Percentiles rank a stretch among this genome's conserved stretches.
Evolutionary conservation across 2,113 vertebrate species (phyloP).

Genomic region (Poeciliopsis occidentalis): DNA sequence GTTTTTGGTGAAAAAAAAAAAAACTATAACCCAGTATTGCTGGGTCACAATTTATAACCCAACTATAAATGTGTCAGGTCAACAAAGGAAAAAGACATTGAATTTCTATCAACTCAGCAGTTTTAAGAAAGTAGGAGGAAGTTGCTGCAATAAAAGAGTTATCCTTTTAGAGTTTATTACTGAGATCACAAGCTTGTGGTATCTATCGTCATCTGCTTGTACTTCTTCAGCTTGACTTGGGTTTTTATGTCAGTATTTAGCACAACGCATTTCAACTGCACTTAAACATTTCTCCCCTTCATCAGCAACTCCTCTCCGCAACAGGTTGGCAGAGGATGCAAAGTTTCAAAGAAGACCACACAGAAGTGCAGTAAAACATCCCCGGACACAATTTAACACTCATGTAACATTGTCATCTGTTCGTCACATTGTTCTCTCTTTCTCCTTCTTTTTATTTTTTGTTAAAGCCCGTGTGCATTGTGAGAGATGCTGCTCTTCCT

Average conservation of each 20-base stretch:
- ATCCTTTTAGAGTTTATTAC: background rate
- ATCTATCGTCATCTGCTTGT: background rate
- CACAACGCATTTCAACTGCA: constrained; percentile 22
- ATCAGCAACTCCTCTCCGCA: constrained; percentile 41
- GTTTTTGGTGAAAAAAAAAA: background rate
- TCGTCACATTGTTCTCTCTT: constrained; percentile 2
- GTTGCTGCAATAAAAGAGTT: background rate
- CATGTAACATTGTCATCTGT: constrained; percentile 18
- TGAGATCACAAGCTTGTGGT: background rate
- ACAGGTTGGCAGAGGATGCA: constrained; percentile 64
- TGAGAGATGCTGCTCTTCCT: constrained; percentile 19
- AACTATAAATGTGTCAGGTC: background rate
- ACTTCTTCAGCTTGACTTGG: background rate
- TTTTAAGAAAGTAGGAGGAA: background rate
- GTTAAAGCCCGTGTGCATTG: background rate
- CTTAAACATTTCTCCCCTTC: constrained; percentile 25
- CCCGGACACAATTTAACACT: constrained; percentile 23
- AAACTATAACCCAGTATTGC: background rate
- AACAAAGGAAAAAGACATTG: too few relatives aligned
- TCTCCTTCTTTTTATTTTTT: constrained; percentile 3
- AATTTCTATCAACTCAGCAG: too few relatives aligned
- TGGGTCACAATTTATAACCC: background rate
- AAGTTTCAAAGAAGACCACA: constrained; percentile 57
- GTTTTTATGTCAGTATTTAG: constrained; percentile 1
- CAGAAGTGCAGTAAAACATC: constrained; percentile 37